Conservation (phyloP, 2,797 vertebrate species). For the Balearica regulorum region DNA sequence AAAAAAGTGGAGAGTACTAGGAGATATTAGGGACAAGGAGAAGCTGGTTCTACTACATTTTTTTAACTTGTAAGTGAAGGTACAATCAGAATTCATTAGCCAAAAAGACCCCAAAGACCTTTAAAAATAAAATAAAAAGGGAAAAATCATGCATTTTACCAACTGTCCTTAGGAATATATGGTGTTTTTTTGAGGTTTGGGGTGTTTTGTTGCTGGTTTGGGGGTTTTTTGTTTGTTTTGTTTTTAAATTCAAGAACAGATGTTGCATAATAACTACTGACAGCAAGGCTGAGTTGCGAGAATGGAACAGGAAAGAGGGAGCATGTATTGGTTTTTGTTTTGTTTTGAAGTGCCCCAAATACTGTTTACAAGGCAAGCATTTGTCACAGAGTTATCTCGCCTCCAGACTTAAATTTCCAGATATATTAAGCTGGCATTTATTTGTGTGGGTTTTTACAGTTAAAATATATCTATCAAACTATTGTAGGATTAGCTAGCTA, state of each 20-base stretch:
- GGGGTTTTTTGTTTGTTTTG: background rate
- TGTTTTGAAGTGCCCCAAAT: background rate
- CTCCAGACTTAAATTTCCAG: background rate
- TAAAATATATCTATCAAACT: background rate
- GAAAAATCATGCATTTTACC: background rate
- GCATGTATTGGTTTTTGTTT: background rate
- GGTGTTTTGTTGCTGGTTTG: background rate
- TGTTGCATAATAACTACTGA: background rate
- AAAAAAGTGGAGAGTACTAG: background rate
- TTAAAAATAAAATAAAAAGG: background rate
- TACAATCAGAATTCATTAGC: background rate
- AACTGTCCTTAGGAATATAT: background rate
- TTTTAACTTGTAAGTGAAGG: background rate
- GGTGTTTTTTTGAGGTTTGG: fast-evolving
- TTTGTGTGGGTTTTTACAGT: background rate
- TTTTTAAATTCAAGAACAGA: background rate
- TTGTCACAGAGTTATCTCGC: background rate
- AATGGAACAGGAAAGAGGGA: background rate
- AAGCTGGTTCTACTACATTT: background rate
- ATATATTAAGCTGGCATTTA: background rate
- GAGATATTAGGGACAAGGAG: background rate
- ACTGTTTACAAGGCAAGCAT: background rate
- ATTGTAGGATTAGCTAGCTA: background rate
- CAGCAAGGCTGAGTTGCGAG: constrained; percentile 10
- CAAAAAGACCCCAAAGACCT: background rate